phyloP scores from a whole-genome alignment of 2,113 vertebrate species.

The Cyphomyrus discorhynchus region DNA sequence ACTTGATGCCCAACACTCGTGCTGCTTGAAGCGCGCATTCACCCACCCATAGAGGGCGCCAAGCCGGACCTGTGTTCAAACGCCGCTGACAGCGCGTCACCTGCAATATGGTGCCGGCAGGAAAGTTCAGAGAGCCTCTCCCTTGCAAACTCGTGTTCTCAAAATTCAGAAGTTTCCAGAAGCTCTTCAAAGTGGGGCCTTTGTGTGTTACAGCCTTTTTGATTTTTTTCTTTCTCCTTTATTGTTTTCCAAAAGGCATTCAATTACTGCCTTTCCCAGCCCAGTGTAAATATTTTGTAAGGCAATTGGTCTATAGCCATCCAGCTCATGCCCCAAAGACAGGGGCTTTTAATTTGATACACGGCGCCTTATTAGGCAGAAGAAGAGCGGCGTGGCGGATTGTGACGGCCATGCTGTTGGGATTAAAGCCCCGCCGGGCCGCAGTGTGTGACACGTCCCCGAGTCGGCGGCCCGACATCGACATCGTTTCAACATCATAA shows the following conservation, averaged over 20 bases:
- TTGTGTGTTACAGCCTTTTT: slow-evolving; percentile 55
- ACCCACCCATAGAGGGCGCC: neutral
- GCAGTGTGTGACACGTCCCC: slow-evolving; percentile 58
- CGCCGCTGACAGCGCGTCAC: neutral
- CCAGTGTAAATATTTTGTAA: slow-evolving; percentile 72
- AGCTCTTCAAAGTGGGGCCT: slow-evolving; percentile 55
- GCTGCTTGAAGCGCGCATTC: neutral
- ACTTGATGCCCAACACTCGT: neutral
- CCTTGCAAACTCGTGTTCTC: slow-evolving; percentile 50
- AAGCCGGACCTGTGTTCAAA: neutral
- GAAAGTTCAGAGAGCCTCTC: slow-evolving; percentile 22
- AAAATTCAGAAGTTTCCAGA: slow-evolving; percentile 58
- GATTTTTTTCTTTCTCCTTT: slow-evolving; percentile 41
- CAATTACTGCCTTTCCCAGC: slow-evolving; percentile 67
- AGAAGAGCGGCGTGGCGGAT: slow-evolving; percentile 46
- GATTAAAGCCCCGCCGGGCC: slow-evolving; percentile 53
- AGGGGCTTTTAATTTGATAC: slow-evolving; percentile 49
- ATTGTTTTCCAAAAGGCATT: slow-evolving; percentile 50
- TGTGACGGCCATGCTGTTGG: slow-evolving; percentile 42
- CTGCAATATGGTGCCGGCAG: neutral
- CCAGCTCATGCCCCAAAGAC: slow-evolving; percentile 41
- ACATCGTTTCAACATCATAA: slow-evolving; percentile 62
- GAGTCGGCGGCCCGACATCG: slow-evolving; percentile 49
- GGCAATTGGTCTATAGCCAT: slow-evolving; percentile 67
- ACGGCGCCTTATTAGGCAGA: slow-evolving; percentile 46